Percentiles rank a stretch among this genome's conserved stretches.
phyloP scores from a whole-genome alignment of 2,113 vertebrate species.

The Aix galericulata region DNA sequence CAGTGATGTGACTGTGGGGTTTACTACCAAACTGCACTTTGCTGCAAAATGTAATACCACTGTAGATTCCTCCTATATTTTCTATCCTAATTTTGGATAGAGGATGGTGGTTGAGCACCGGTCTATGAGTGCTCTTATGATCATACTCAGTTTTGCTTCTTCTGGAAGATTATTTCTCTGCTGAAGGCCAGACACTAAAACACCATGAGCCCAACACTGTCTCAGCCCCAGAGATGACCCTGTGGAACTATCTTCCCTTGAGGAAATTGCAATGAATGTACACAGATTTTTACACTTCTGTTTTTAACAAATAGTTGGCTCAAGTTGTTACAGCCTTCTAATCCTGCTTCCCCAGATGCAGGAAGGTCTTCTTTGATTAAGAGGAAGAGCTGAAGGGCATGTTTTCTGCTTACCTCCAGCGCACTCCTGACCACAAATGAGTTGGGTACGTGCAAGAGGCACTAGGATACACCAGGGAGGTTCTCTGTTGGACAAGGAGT shows the following conservation, averaged over 20 bases:
- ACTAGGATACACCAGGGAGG: neutral
- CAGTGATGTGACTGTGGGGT: neutral
- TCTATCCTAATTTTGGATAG: neutral
- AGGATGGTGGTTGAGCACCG: neutral
- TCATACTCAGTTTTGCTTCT: neutral
- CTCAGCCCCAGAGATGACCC: neutral
- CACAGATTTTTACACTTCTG: neutral
- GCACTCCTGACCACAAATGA: neutral
- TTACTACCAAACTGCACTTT: neutral
- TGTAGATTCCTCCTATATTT: neutral
- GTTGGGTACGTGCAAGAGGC: neutral
- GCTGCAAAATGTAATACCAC: neutral
- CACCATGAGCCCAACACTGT: neutral
- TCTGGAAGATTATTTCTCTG: neutral
- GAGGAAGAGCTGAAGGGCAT: neutral
- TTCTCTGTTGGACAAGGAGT: neutral
- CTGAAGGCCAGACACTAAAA: neutral
- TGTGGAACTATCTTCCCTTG: neutral
- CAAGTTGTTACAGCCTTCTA: neutral
- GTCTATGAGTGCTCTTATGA: fast-evolving
- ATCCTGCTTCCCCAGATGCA: neutral
- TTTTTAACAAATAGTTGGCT: neutral
- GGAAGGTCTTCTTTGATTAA: neutral
- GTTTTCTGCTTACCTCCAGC: neutral
- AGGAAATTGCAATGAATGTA: neutral